These are phyloP conservation scores for Meteorus colon DNA, from an alignment of 2,888 invertebrate genomes.

Conservation along the genomic window DNA sequence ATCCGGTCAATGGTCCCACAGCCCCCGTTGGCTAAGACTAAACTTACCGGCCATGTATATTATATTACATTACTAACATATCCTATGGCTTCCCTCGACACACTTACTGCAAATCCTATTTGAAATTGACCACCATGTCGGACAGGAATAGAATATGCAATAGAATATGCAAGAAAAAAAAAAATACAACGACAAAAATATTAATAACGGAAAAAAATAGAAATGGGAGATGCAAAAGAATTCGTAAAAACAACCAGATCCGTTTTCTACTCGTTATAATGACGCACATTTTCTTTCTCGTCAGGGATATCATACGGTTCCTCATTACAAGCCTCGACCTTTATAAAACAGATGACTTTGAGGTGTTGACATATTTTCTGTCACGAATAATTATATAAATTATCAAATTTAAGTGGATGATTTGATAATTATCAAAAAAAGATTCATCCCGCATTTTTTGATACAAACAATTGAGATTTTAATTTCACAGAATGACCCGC, in stretches of 20 bases:
- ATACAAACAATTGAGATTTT: no score
- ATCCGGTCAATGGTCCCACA: constrained; percentile 34
- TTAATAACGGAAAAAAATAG: constrained; percentile 40
- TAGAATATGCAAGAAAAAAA: constrained; percentile 7
- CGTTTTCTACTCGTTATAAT: neutral
- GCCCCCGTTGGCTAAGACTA: constrained; percentile 3
- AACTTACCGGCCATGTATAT: constrained; percentile 30
- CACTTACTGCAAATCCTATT: constrained; percentile 65
- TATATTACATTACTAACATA: constrained; percentile 39
- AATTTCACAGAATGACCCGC: no score
- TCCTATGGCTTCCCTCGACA: constrained; percentile 64
- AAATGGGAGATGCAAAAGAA: constrained; percentile 46
- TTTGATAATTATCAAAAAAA: no score
- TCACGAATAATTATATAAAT: neutral
- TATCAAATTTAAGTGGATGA: neutral
- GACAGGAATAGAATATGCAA: constrained; percentile 18
- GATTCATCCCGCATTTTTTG: no score
- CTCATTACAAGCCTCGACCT: neutral
- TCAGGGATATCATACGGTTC: neutral
- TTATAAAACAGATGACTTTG: neutral
- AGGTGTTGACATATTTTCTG: neutral
- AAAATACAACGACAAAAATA: constrained; percentile 7
- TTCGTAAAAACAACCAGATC: constrained; percentile 32
- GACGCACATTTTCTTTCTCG: neutral
- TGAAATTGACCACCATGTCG: constrained; percentile 56